These are phyloP conservation scores for Sebastes kiyomatsui DNA, from an alignment of 2,797 vertebrate genomes.

Conservation along the genomic window DNA sequence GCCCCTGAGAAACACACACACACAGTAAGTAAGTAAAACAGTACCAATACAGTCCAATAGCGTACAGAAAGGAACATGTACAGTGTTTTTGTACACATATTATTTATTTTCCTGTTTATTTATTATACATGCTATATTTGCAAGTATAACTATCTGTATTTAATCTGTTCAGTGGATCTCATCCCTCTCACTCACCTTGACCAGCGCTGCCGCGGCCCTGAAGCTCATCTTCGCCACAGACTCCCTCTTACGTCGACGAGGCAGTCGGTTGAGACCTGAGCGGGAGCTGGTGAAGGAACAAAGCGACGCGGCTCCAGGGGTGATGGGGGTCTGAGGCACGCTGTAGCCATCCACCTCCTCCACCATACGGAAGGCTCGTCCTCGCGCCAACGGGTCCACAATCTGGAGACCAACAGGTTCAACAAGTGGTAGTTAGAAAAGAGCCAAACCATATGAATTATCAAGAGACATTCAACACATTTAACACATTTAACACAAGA, in stretches of 20 bases:
- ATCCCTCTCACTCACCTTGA: constrained; percentile 85
- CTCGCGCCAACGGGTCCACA: constrained; percentile 94
- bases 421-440: background rate
- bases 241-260: constrained; percentile 92
- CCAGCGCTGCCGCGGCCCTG: constrained; percentile 91
- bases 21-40: background rate
- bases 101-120: background rate
- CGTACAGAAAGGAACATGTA: background rate
- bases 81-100: background rate
- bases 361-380: constrained; percentile 94
- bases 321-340: constrained; percentile 92
- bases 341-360: constrained; percentile 93
- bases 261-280: constrained; percentile 92
- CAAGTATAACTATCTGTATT: background rate
- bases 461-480: background rate
- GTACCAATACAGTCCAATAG: background rate
- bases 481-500: background rate
- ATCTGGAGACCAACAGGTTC: constrained; percentile 81
- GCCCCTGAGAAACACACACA: constrained; percentile 82
- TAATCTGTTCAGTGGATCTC: background rate
- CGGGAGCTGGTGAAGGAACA: constrained; percentile 99
- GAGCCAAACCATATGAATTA: background rate
- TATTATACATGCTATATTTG: background rate
- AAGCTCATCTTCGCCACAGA: constrained; percentile 99
- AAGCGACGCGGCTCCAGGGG: constrained; percentile 91